Conservation (phyloP, 1,140 invertebrate species). For the Macrobrachium rosenbergii region DNA sequence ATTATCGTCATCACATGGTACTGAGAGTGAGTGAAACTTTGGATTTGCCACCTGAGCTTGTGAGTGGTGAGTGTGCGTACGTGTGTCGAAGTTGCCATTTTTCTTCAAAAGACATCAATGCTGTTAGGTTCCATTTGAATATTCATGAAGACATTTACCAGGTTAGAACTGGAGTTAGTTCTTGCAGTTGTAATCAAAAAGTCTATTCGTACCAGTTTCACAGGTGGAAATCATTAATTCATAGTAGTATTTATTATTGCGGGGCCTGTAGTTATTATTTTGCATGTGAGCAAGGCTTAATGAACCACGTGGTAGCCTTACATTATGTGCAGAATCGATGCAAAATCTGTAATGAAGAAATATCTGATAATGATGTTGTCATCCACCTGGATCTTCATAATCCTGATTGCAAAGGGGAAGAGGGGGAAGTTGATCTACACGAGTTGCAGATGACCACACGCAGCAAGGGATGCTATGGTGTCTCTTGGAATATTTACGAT, state of each 20-base stretch:
- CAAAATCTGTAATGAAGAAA: conserved; percentile 22
- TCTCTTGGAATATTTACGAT: conserved; percentile 58
- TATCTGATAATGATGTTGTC: background rate
- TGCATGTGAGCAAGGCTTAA: conserved; percentile 54
- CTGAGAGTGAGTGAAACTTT: conserved; percentile 32
- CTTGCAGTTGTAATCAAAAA: conserved; percentile 35
- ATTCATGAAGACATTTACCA: conserved; percentile 55
- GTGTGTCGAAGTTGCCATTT: conserved; percentile 47
- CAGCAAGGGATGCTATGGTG: background rate
- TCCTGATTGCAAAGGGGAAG: background rate
- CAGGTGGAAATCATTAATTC: conserved; percentile 44
- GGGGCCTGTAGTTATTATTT: conserved; percentile 51
- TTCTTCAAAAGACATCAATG: conserved; percentile 45
- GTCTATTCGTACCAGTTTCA: conserved; percentile 42
- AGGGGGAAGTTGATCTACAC: background rate
- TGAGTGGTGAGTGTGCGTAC: background rate
- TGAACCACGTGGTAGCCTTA: conserved; percentile 44
- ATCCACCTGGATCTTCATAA: conserved; percentile 11
- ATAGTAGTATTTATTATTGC: conserved; percentile 42
- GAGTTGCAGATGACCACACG: background rate
- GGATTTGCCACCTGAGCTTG: background rate
- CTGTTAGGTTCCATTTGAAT: conserved; percentile 59
- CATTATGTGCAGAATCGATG: conserved; percentile 41
- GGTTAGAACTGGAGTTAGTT: background rate
- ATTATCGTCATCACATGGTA: conserved; percentile 41